Percentiles rank a stretch among this genome's conserved stretches.
These are phyloP conservation scores for Conistra vaccinii DNA, from an alignment of 2,888 invertebrate species.

Conservation along the genomic window DNA sequence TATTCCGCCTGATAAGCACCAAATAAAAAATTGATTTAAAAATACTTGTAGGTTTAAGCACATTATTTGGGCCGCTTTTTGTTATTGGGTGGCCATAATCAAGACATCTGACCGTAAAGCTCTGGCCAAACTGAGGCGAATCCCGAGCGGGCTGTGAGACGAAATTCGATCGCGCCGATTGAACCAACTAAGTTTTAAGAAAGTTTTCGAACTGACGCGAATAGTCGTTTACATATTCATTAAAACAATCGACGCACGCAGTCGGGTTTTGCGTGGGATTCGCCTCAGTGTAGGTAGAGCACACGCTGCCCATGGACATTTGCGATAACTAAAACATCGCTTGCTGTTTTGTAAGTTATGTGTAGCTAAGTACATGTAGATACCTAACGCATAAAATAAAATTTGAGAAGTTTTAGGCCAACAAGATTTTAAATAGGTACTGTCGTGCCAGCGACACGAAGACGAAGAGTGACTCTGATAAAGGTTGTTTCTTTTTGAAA, in stretches of 20 bases:
- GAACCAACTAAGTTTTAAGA: background rate
- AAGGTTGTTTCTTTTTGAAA: background rate
- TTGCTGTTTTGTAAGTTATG: constrained; percentile 18
- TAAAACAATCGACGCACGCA: background rate
- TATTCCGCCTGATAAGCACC: constrained; percentile 90
- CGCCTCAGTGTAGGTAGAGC: background rate
- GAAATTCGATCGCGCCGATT: background rate
- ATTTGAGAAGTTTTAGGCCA: background rate
- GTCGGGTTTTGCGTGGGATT: too few species aligned
- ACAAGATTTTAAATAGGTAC: background rate
- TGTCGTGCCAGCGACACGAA: background rate
- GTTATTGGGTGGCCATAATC: background rate
- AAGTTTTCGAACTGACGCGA: background rate
- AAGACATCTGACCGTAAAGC: too few species aligned
- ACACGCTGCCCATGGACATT: background rate
- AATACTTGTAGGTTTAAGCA: background rate
- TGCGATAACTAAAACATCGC: background rate
- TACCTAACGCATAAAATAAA: background rate
- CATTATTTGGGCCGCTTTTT: background rate
- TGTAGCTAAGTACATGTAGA: too few species aligned
- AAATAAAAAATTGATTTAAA: constrained; percentile 57
- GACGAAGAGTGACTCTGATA: background rate
- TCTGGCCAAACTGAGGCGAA: too few species aligned
- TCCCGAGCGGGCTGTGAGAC: background rate
- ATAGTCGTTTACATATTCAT: background rate